A percentile compares a stretch with the other conserved stretches of the same genome.
Conservation (phyloP, 2,113 vertebrate genomes). For the Pygoscelis antarcticus region DNA sequence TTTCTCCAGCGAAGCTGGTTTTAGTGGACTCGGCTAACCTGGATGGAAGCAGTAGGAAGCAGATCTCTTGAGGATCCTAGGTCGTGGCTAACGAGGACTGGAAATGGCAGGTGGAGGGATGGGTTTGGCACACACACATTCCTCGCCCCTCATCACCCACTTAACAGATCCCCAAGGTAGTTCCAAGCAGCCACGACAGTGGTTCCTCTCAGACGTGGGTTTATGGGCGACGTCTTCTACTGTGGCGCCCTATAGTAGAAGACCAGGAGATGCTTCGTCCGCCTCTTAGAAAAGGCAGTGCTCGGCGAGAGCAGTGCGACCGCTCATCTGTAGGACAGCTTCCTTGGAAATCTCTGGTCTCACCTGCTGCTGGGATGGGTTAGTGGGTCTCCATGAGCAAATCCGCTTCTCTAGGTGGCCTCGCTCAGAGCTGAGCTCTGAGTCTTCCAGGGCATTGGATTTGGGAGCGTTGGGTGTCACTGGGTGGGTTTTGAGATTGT, state of each 20-base stretch:
- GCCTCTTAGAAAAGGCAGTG: neutral
- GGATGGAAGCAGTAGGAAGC: neutral
- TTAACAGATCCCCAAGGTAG: neutral
- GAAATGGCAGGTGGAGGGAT: neutral
- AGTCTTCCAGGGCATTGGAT: neutral
- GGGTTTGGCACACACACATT: neutral
- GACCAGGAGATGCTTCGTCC: neutral
- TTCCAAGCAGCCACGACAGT: neutral
- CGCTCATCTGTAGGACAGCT: neutral
- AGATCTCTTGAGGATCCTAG: neutral
- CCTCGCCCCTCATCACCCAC: neutral
- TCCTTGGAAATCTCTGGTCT: neutral
- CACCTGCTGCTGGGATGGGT: neutral
- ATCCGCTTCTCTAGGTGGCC: neutral
- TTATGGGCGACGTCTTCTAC: fast-evolving
- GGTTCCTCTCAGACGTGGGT: neutral
- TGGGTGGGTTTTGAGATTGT: neutral
- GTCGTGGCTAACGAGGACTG: neutral
- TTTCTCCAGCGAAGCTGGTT: neutral
- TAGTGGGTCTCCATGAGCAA: neutral
- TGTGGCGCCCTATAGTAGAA: neutral
- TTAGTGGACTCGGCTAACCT: fast-evolving
- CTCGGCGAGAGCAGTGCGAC: neutral
- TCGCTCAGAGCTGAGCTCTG: neutral
- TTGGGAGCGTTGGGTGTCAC: fast-evolving